Conservation (phyloP, 92 coral and sea anemone genomes). For the Phymanthus crucifer region DNA sequence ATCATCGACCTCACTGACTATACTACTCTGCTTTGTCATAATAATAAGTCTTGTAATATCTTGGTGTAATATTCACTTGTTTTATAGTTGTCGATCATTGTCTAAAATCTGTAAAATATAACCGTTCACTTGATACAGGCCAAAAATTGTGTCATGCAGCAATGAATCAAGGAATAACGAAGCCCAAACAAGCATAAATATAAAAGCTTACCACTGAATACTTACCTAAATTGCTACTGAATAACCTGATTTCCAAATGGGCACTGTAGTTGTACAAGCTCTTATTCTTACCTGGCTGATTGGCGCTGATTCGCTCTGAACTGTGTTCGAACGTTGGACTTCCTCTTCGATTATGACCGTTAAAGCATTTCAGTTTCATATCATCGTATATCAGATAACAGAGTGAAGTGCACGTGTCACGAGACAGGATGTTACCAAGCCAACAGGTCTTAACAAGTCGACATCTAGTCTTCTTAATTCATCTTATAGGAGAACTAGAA, state of each 20-base stretch:
- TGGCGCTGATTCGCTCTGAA: not conserved
- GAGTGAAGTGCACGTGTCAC: not conserved
- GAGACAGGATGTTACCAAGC: not conserved
- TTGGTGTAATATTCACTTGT: not conserved
- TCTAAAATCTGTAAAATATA: not conserved
- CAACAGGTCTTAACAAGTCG: slow-evolving; percentile 10
- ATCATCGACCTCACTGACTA: no score
- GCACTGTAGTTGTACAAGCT: not conserved
- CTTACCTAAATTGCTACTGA: not conserved
- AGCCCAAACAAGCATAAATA: no score
- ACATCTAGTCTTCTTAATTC: not conserved
- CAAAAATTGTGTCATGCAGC: not conserved
- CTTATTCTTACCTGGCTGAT: not conserved
- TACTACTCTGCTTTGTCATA: no score
- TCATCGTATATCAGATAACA: slow-evolving; percentile 1
- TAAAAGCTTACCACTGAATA: not conserved
- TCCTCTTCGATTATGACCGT: slow-evolving; percentile 3
- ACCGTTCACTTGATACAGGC: not conserved
- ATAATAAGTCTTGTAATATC: not conserved
- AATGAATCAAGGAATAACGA: no score
- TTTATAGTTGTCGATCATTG: not conserved
- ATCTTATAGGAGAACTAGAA: not conserved
- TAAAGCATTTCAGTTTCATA: not conserved
- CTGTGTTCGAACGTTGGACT: slow-evolving; percentile 3
- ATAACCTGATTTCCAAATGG: not conserved